Conservation (phyloP, 2,888 invertebrate genomes). For the Phalera bucephala region DNA sequence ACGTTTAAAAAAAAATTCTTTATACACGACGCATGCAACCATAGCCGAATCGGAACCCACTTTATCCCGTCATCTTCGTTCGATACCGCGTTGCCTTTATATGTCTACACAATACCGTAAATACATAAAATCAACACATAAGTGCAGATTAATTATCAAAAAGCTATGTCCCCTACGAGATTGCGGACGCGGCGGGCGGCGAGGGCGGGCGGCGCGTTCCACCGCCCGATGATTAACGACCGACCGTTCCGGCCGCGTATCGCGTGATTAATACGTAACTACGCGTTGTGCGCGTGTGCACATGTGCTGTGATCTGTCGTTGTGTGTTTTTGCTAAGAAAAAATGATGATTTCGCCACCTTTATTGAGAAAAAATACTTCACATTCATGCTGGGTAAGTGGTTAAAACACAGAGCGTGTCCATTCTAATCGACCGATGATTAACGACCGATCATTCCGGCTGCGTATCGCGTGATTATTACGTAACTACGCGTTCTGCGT, state of each 20-base stretch:
- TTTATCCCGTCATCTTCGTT: no score
- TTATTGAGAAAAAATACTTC: no score
- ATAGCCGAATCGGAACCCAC: no score
- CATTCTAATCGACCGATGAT: conserved; percentile 73
- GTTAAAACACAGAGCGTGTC: no score
- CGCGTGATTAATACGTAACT: conserved; percentile 77
- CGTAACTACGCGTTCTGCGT: conserved; percentile 62
- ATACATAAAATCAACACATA: conserved; percentile 44
- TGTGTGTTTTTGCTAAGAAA: conserved; percentile 13
- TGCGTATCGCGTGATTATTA: conserved; percentile 77
- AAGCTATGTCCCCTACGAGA: conserved; percentile 58
- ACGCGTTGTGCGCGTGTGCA: conserved; percentile 53
- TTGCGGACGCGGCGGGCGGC: conserved; percentile 39
- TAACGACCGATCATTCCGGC: conserved; percentile 70
- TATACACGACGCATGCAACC: no score
- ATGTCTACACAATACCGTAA: no score
- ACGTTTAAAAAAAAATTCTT: no score
- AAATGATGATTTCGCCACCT: no score
- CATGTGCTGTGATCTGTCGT: conserved; percentile 23
- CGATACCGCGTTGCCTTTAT: no score
- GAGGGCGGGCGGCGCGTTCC: conserved; percentile 49
- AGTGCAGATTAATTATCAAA: conserved; percentile 78
- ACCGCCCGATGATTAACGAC: conserved; percentile 76
- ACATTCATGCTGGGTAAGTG: no score
- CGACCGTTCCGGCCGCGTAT: conserved; percentile 62